These are phyloP conservation scores for Apodemia zela DNA, from an alignment of 2,888 invertebrate species.

Conservation along the genomic window DNA sequence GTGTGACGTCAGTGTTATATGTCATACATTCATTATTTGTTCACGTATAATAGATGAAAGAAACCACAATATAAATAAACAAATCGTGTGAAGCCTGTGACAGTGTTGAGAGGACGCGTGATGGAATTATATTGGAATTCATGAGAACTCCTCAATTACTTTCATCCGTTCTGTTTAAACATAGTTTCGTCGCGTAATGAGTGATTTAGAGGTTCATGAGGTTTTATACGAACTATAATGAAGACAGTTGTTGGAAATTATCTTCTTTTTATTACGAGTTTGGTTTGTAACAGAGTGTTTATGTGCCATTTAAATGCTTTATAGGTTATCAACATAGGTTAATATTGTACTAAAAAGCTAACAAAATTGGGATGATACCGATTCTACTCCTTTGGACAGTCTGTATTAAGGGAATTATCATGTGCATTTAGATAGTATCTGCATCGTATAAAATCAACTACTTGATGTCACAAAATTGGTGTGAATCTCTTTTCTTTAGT, in stretches of 20 bases:
- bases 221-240: slow-evolving; percentile 20
- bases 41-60: slow-evolving; percentile 77
- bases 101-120: slow-evolving; percentile 58
- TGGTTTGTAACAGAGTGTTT: slow-evolving; percentile 13
- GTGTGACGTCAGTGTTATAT: slow-evolving; percentile 64
- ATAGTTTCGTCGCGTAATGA: slow-evolving; percentile 32
- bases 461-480: too few species aligned
- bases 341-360: slow-evolving; percentile 4
- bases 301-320: slow-evolving; percentile 8
- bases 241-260: slow-evolving; percentile 18
- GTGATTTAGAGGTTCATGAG: slow-evolving; percentile 33
- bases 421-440: too few species aligned
- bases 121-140: slow-evolving; percentile 62
- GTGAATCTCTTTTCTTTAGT: too few species aligned
- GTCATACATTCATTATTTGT: slow-evolving; percentile 75
- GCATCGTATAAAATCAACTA: too few species aligned
- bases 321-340: slow-evolving; percentile 14
- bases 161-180: slow-evolving; percentile 40
- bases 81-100: slow-evolving; percentile 60
- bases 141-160: slow-evolving; percentile 52
- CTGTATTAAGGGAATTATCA: not conserved
- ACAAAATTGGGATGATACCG: not conserved
- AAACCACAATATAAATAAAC: slow-evolving; percentile 75
- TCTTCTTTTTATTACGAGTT: slow-evolving; percentile 13
- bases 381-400: not conserved